A percentile compares a stretch with the other conserved stretches of the same genome.
phyloP scores from a whole-genome alignment of 2,797 vertebrate species.

The Propithecus perrieri region DNA sequence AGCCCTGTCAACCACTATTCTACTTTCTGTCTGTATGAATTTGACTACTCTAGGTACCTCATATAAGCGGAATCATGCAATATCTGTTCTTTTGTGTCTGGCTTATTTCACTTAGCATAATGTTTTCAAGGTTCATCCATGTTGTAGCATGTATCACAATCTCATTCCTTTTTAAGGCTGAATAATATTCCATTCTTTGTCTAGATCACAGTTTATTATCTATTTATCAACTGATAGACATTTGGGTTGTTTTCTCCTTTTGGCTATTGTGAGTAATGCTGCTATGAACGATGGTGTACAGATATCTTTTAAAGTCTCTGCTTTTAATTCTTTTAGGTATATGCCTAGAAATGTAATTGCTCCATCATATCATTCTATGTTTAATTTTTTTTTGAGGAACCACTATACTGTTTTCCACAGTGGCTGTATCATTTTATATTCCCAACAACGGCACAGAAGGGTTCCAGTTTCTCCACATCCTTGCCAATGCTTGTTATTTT shows the following conservation, averaged over 20 bases:
- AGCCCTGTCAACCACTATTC: neutral
- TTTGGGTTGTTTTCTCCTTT: neutral
- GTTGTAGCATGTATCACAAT: neutral
- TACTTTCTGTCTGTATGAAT: neutral
- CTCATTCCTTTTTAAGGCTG: neutral
- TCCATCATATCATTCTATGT: neutral
- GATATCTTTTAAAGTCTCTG: neutral
- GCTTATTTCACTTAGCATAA: slow-evolving; percentile 26
- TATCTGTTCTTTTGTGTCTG: neutral
- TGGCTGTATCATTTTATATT: neutral
- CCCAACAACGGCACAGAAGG: neutral
- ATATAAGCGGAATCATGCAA: neutral
- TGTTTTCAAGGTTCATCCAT: slow-evolving; percentile 12
- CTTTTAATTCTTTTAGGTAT: neutral
- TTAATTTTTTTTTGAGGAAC: neutral
- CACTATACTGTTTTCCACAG: neutral
- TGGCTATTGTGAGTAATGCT: neutral
- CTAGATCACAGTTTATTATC: neutral
- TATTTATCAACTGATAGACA: neutral
- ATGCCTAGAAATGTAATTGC: neutral
- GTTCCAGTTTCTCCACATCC: neutral
- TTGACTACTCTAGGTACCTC: neutral
- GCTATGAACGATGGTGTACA: neutral
- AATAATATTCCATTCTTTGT: neutral
- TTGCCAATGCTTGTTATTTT: neutral